Evolutionary conservation across 2,888 invertebrate genomes (phyloP).

Genomic region (Drosophila cognata): DNA sequence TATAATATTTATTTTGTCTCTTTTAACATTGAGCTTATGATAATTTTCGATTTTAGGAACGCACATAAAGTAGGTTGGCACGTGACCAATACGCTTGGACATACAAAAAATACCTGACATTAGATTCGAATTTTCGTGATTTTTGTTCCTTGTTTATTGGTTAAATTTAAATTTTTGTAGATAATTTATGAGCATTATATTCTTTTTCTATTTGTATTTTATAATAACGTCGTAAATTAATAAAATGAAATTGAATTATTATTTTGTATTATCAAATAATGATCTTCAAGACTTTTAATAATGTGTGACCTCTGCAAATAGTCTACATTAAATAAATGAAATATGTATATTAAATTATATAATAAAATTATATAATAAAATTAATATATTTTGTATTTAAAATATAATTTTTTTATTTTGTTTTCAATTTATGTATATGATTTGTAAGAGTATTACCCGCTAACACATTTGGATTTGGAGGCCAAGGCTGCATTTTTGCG

Average conservation of each 20-base stretch:
- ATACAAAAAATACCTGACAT: constrained; percentile 2
- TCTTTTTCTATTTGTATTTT: no score
- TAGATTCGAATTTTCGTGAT: background rate
- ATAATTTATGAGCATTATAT: background rate
- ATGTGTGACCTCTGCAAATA: background rate
- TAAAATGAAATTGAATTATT: background rate
- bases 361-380: no score
- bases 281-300: background rate
- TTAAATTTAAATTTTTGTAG: background rate
- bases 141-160: background rate
- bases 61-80: constrained; percentile 30
- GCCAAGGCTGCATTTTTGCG: constrained; percentile 65
- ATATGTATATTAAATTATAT: background rate
- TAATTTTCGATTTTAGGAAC: constrained; percentile 48
- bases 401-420: background rate
- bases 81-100: constrained; percentile 19
- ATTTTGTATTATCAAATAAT: background rate
- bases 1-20: constrained; percentile 40
- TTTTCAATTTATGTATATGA: background rate
- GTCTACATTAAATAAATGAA: background rate
- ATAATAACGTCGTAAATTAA: no score
- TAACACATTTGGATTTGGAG: constrained; percentile 59
- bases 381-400: no score
- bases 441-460: constrained; percentile 11
- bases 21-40: constrained; percentile 55